phyloP scores from a whole-genome alignment of 1,140 invertebrate species.

The Aplysia californica region DNA sequence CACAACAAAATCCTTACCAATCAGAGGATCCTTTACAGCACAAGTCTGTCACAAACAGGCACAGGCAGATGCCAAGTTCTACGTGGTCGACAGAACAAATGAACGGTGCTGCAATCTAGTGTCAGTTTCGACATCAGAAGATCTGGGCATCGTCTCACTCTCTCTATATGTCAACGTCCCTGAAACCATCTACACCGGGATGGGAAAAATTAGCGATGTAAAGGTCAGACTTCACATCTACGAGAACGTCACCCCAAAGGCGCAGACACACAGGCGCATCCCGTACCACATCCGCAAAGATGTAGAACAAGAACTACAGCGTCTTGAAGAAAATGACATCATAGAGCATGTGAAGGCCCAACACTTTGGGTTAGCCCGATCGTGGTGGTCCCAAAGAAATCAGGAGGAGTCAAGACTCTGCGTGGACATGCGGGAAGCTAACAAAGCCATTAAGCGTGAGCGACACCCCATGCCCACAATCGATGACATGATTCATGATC shows the following conservation, averaged over 20 bases:
- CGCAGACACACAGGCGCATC: conserved; percentile 20
- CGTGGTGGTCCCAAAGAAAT: conserved; percentile 45
- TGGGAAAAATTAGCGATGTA: conserved; percentile 22
- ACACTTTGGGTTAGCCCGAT: conserved; percentile 52
- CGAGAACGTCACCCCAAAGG: conserved; percentile 15
- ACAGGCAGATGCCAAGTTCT: background rate
- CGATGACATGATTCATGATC: conserved; percentile 39
- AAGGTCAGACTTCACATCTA: conserved; percentile 26
- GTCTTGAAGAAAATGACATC: background rate
- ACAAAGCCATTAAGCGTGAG: conserved; percentile 48
- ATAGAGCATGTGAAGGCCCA: conserved; percentile 41
- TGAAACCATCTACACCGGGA: background rate
- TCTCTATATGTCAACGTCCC: background rate
- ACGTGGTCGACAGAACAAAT: background rate
- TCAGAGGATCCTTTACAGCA: background rate
- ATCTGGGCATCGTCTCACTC: background rate
- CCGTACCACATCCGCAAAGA: conserved; percentile 22
- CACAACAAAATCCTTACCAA: background rate
- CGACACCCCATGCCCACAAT: conserved; percentile 52
- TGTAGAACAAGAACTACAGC: conserved; percentile 18
- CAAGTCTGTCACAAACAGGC: background rate
- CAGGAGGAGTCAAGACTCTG: conserved; percentile 50
- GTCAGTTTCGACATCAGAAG: background rate
- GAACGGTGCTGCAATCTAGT: background rate
- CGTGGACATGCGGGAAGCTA: conserved; percentile 53